phyloP scores from a whole-genome alignment of 1,140 invertebrate genomes.

The Pygmarrhopalites habei region DNA sequence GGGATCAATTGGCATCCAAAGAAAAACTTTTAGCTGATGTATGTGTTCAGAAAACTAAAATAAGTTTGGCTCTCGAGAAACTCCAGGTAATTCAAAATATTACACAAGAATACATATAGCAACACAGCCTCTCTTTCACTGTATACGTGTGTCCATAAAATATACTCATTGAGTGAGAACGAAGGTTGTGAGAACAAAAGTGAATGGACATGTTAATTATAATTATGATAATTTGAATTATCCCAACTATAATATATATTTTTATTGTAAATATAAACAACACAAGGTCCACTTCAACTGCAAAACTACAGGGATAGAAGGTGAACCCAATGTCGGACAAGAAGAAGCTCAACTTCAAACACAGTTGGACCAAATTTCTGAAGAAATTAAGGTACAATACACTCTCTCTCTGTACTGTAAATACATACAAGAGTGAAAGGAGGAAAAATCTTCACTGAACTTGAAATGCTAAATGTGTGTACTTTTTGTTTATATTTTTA shows the following conservation, averaged over 20 bases:
- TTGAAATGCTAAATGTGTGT: too few relatives aligned
- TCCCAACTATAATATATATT: neutral
- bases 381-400: conserved; percentile 61
- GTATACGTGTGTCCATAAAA: too few relatives aligned
- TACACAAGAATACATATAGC: neutral
- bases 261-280: neutral
- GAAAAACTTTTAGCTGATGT: conserved; percentile 83
- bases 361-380: conserved; percentile 60
- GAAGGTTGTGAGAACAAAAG: too few relatives aligned
- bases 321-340: conserved; percentile 65
- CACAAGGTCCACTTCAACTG: conserved; percentile 73
- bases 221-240: too few relatives aligned
- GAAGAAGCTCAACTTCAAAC: conserved; percentile 59
- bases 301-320: conserved; percentile 70
- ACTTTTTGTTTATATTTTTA: too few relatives aligned
- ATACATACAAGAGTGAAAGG: too few relatives aligned
- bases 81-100: conserved; percentile 55
- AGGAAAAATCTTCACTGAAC: too few relatives aligned
- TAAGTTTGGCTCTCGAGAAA: conserved; percentile 84
- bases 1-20: conserved; percentile 72
- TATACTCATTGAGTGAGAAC: too few relatives aligned
- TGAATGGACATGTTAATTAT: too few relatives aligned
- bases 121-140: too few relatives aligned
- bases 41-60: conserved; percentile 81
- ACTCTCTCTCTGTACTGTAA: too few relatives aligned